Conservation (phyloP, 2,113 vertebrate genomes). For the Naja naja region DNA sequence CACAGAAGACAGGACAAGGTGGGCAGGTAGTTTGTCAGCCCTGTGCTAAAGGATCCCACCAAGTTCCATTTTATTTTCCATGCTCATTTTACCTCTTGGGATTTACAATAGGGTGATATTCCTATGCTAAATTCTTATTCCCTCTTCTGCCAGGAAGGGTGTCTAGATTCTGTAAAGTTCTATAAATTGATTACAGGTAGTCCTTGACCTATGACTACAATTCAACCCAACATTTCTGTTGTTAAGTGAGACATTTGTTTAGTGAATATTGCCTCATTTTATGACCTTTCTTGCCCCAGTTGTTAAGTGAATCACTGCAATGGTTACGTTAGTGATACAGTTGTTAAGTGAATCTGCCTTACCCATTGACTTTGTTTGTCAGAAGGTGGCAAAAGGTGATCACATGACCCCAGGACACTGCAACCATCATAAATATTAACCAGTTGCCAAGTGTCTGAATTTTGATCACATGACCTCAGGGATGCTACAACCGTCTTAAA, state of each 20-base stretch:
- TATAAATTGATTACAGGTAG: neutral
- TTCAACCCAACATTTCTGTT: neutral
- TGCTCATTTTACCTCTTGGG: neutral
- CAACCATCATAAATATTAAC: no score
- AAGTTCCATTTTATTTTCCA: neutral
- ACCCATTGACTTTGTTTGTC: neutral
- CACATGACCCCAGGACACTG: neutral
- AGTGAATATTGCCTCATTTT: neutral
- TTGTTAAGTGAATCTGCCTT: neutral
- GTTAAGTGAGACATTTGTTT: neutral
- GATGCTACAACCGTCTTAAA: no score
- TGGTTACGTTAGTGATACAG: neutral
- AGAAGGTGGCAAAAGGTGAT: neutral
- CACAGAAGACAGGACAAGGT: neutral
- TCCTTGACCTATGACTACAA: neutral
- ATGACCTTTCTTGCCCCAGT: neutral
- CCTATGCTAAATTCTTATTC: neutral
- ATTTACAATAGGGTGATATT: neutral
- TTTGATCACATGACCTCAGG: neutral
- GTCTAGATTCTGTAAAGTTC: neutral
- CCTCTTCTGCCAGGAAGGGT: neutral
- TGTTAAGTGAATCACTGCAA: neutral
- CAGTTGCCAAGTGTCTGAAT: no score
- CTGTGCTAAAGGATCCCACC: neutral
- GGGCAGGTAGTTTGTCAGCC: no score